Evolutionary conservation across 2,888 invertebrate genomes (phyloP), one percentile per base, ranked within the genome.

Genomic region (Geophilus truncorum): DNA sequence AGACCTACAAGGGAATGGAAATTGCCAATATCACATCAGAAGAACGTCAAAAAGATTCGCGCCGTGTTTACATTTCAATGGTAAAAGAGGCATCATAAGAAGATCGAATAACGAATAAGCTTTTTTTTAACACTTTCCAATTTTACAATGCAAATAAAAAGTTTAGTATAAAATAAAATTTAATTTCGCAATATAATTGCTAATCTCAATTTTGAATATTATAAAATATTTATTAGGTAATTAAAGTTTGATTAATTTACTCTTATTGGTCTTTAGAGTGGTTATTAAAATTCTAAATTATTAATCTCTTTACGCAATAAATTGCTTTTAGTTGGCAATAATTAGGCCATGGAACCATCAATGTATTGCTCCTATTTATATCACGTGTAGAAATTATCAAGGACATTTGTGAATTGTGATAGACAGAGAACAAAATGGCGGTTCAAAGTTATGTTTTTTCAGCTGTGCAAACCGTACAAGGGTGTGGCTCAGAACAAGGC

Each of bases 11-110:
- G 25, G n/a, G 70, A 70, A 70, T 70, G 70, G 70, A 70, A 70
- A 70, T 70, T 70, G 70, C 70, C 70, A 70, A 70, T 70, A 70
- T 70, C 70, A 25, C 70, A 70, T 70, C 70, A 28, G 70, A 70
- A n/a, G 1, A 25, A 70, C 70, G 70, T 70, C 70, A 70, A 70
- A 25, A 70, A 62, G 57, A 70, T 70, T 28, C 70, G 18, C 51
- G 28, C n/a, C n/a, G 18, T 70, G 25, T 70, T 70, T 70, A 70
- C 70, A 70, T 70, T 70, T 70, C 70, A 70, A 70, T 70, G 28
- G 70, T 28, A 5, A 70, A 25, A 28, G 12, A 1, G 4, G 7
- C n/a, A 51, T n/a, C n/a, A 18, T 18, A 51, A 51, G n/a, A 51
- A 7, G 5, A 32, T 32, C n/a, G n/a, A n/a, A n/a, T n/a, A n/a